Conservation (phyloP, 2,113 vertebrate species). For the Thalassoma bifasciatum region DNA sequence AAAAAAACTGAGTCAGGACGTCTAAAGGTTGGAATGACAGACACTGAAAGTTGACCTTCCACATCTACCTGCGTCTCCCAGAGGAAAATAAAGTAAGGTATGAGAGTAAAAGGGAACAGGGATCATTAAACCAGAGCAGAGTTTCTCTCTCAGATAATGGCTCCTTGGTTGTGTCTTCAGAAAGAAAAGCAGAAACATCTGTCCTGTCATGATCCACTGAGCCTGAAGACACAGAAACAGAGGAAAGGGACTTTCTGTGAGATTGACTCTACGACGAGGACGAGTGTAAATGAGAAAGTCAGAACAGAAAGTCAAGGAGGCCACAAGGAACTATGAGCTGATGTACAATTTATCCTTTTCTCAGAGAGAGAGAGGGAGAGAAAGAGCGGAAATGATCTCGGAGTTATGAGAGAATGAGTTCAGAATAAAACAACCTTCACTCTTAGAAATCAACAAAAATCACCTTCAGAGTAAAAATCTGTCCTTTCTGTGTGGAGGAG, state of each 20-base stretch:
- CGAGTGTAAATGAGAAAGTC: background rate
- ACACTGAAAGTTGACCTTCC: too few relatives aligned
- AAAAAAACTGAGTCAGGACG: too few relatives aligned
- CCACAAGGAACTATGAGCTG: background rate
- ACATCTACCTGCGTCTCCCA: too few relatives aligned
- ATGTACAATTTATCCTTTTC: background rate
- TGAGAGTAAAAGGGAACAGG: too few relatives aligned
- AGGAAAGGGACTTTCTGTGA: background rate
- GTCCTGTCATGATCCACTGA: constrained; percentile 4
- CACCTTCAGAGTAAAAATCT: background rate
- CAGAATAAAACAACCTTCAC: background rate
- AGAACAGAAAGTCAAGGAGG: constrained; percentile 1
- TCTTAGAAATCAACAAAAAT: background rate
- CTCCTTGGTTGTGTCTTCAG: too few relatives aligned
- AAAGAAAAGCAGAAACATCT: background rate
- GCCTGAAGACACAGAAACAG: constrained; percentile 4
- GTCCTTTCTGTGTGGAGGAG: constrained; percentile 5
- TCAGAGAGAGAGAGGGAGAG: background rate
- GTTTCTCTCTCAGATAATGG: too few relatives aligned
- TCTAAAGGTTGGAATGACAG: too few relatives aligned
- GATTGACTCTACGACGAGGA: background rate
- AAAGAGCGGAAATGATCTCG: background rate
- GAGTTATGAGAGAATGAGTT: background rate
- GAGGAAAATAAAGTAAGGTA: too few relatives aligned
- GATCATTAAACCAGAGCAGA: too few relatives aligned